phyloP scores from a whole-genome alignment of 1,140 invertebrate species.

The Halictus rubicundus region DNA sequence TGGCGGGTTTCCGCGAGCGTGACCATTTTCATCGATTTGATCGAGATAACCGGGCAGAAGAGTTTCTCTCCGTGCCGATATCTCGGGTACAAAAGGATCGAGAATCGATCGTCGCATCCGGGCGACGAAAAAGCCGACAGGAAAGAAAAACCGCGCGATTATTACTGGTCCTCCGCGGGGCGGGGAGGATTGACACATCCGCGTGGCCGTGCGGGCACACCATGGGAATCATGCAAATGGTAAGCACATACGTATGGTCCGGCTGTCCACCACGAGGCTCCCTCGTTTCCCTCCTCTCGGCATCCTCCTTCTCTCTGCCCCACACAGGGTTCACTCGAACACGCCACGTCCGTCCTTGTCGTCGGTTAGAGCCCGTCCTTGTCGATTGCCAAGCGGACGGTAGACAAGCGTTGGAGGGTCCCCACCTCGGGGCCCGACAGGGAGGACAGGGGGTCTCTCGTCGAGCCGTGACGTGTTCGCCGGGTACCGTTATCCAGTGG shows the following conservation, averaged over 20 bases:
- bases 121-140: conserved; percentile 8
- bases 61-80: neutral
- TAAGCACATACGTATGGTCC: conserved; percentile 30
- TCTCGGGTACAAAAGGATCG: neutral
- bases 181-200: conserved; percentile 70
- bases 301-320: neutral
- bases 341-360: conserved; percentile 73
- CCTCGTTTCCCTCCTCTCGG: neutral
- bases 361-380: conserved; percentile 73
- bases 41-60: neutral
- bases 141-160: conserved; percentile 14
- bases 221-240: conserved; percentile 71
- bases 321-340: neutral
- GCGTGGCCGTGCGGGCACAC: conserved; percentile 62
- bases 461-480: conserved; percentile 69
- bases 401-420: conserved; percentile 38
- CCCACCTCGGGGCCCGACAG: neutral
- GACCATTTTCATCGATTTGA: neutral
- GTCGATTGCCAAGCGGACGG: conserved; percentile 59
- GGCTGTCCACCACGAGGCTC: conserved; percentile 20
- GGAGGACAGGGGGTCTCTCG: conserved; percentile 43
- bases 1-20: too few species aligned
- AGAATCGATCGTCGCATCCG: conserved; percentile 11
- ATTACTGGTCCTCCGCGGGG: too few species aligned
- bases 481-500: conserved; percentile 77